Evolutionary conservation across 2,888 invertebrate genomes (phyloP).

Genomic region (Galeopsomyia nigrocyanea): DNA sequence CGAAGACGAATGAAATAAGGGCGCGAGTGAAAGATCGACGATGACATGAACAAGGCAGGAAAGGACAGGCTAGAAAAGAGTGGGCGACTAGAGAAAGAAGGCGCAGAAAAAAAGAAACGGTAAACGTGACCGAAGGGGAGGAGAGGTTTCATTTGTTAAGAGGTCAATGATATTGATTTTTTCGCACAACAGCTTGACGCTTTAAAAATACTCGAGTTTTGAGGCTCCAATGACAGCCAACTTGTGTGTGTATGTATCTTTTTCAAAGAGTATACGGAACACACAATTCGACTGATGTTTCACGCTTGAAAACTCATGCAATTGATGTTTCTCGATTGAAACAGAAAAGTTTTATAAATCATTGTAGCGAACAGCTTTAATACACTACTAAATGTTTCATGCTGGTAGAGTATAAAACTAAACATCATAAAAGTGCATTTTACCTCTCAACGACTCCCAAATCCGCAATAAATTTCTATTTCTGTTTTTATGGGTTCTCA

Average conservation of each 20-base stretch:
- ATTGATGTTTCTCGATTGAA: too few relatives aligned
- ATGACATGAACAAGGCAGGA: neutral
- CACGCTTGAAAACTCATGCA: too few relatives aligned
- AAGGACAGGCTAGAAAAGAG: neutral
- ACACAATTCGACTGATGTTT: too few relatives aligned
- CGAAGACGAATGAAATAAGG: conserved; percentile 7
- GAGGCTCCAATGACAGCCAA: too few relatives aligned
- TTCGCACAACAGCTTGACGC: neutral
- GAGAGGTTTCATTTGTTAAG: conserved; percentile 21
- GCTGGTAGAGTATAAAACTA: too few relatives aligned
- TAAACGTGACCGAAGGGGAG: neutral
- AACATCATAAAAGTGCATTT: too few relatives aligned
- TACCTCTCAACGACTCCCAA: too few relatives aligned
- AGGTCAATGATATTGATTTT: conserved; percentile 16
- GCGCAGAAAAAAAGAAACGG: conserved; percentile 1
- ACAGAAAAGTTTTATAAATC: too few relatives aligned
- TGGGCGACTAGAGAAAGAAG: neutral
- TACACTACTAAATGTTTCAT: too few relatives aligned
- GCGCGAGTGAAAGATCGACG: conserved; percentile 19
- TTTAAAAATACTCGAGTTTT: neutral
- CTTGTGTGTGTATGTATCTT: too few relatives aligned
- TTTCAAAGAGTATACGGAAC: too few relatives aligned
- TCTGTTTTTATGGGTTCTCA: conserved; percentile 5
- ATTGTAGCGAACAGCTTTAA: too few relatives aligned
- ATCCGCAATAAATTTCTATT: neutral